phyloP scores from a whole-genome alignment of 2,888 invertebrate species.

The Dichetophora obliterata region DNA sequence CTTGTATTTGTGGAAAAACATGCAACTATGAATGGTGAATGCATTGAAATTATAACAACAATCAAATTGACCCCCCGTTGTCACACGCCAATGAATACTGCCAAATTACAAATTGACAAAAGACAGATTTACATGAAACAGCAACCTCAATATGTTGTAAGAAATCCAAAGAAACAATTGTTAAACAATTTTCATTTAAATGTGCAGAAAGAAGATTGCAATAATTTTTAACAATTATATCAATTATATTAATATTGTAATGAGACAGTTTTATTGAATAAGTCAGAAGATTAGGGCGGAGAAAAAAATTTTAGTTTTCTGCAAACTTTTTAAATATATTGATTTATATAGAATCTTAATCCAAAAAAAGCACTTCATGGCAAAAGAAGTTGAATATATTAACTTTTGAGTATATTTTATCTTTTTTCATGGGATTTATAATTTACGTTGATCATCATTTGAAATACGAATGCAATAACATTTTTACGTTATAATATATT shows the following conservation, averaged over 20 bases:
- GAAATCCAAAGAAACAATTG: not conserved
- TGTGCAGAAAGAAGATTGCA: slow-evolving; percentile 45
- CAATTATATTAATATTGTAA: not conserved
- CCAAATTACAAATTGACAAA: slow-evolving; percentile 6
- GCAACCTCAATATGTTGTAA: not conserved
- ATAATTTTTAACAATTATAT: slow-evolving; percentile 31
- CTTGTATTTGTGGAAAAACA: no score
- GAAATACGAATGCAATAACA: no score
- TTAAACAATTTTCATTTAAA: slow-evolving; percentile 30
- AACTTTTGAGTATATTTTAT: no score
- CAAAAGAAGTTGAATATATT: no score
- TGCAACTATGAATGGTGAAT: not conserved
- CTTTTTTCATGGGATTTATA: no score
- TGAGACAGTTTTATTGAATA: not conserved
- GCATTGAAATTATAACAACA: slow-evolving; percentile 29
- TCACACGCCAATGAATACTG: not conserved
- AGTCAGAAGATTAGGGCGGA: not conserved
- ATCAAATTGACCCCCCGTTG: slow-evolving; percentile 44
- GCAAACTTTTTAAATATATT: no score
- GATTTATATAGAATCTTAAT: no score
- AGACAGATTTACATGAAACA: not conserved
- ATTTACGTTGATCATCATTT: no score
- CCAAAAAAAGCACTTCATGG: no score
- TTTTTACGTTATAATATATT: no score
- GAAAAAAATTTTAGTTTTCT: no score